Conservation (phyloP, 2,888 invertebrate genomes). For the Eudasyphora cyanicolor region DNA sequence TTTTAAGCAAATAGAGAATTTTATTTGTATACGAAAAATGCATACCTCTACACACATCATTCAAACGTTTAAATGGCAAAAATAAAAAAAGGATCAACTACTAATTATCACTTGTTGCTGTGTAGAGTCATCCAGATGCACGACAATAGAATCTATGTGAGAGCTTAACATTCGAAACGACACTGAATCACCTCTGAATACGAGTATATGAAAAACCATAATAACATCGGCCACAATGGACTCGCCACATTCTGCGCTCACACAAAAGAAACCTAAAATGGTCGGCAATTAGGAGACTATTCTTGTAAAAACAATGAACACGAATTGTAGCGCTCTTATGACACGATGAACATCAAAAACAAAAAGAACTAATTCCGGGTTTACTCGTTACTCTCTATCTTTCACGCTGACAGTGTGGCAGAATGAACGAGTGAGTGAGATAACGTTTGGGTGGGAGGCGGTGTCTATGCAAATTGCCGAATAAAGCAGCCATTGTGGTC, state of each 20-base stretch:
- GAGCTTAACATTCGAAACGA: background rate
- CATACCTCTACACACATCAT: too few relatives aligned
- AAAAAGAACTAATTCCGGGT: background rate
- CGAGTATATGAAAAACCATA: conserved; percentile 31
- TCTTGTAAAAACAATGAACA: conserved; percentile 40
- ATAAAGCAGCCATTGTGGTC: conserved; percentile 47
- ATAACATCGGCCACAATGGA: conserved; percentile 49
- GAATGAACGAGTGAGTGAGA: background rate
- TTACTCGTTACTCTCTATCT: too few relatives aligned
- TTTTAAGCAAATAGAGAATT: too few relatives aligned
- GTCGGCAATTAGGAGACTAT: conserved; percentile 58
- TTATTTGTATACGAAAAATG: too few relatives aligned
- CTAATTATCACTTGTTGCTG: background rate
- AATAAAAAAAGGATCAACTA: background rate
- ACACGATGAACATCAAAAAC: background rate
- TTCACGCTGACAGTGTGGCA: background rate
- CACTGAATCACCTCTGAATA: background rate
- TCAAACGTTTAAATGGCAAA: background rate
- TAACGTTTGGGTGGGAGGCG: too few relatives aligned
- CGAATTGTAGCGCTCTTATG: background rate
- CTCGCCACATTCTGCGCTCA: conserved; percentile 30
- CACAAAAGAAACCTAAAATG: conserved; percentile 41
- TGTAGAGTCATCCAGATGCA: background rate
- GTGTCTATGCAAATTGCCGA: conserved; percentile 60
- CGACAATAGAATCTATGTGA: background rate